phyloP scores from a whole-genome alignment of 2,113 vertebrate species.

The Prietella phreatophila region DNA sequence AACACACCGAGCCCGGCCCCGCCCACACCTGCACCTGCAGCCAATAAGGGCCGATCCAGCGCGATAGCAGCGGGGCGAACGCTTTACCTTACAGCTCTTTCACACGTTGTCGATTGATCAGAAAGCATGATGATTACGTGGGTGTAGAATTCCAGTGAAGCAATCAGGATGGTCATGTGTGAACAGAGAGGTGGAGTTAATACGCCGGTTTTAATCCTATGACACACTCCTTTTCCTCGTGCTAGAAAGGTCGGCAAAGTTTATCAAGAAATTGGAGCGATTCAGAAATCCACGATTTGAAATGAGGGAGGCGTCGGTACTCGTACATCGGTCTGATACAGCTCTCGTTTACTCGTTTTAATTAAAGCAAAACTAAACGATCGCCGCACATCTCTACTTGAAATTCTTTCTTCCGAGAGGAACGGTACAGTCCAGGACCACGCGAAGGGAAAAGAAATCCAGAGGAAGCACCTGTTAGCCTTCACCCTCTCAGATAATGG shows the following conservation, averaged over 20 bases:
- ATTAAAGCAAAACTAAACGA: background rate
- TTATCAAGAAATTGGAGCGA: background rate
- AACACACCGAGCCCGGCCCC: slow-evolving; percentile 12
- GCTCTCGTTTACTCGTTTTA: background rate
- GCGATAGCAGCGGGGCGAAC: background rate
- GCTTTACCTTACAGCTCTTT: background rate
- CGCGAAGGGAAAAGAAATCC: background rate
- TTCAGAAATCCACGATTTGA: background rate
- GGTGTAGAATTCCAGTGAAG: background rate
- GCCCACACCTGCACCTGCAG: slow-evolving; percentile 1
- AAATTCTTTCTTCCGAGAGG: background rate
- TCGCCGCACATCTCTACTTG: background rate
- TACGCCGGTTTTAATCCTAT: background rate
- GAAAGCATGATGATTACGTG: background rate
- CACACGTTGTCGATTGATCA: background rate
- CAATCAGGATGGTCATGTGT: background rate
- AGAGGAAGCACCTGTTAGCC: slow-evolving; percentile 10
- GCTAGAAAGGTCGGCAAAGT: background rate
- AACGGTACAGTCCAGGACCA: background rate
- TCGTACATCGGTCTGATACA: background rate
- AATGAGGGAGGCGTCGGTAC: background rate
- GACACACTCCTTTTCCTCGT: background rate
- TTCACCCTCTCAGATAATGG: slow-evolving; percentile 8
- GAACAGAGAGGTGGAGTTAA: background rate
- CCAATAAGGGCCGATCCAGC: background rate